Evolutionary conservation across 2,797 vertebrate genomes (phyloP).

Genomic region (Pteronotus mesoamericanus): DNA sequence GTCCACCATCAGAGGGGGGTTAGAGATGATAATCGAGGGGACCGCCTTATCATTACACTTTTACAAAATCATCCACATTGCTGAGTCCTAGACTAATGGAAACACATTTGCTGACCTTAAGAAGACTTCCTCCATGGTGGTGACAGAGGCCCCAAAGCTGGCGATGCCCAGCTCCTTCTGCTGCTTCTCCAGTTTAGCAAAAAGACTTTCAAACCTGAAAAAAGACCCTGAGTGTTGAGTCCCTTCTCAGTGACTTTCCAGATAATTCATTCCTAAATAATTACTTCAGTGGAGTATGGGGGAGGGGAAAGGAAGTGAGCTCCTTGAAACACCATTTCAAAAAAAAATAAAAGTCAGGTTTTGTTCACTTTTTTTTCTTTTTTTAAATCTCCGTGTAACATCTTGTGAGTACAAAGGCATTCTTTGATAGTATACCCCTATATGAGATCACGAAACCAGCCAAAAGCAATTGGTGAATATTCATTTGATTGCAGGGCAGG

Average conservation of each 20-base stretch:
- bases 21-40: neutral
- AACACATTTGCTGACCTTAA: slow-evolving; percentile 85
- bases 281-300: rapidly evolving
- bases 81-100: rapidly evolving
- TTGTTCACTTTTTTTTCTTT: neutral
- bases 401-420: neutral
- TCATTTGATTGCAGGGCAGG: neutral
- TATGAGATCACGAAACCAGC: neutral
- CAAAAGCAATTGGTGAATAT: neutral
- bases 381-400: neutral
- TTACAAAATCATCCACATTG: neutral
- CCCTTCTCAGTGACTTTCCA: neutral
- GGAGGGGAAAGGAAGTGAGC: neutral
- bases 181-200: slow-evolving; percentile 94
- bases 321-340: neutral
- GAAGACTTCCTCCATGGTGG: slow-evolving; percentile 99
- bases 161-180: slow-evolving; percentile 93
- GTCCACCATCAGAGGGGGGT: neutral
- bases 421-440: neutral
- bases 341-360: neutral
- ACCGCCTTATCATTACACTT: neutral
- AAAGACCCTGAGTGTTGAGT: neutral
- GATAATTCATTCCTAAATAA: neutral
- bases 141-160: slow-evolving; percentile 97
- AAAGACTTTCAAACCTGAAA: slow-evolving; percentile 94